Percentiles rank a stretch among this genome's conserved stretches.
Evolutionary conservation across 2,797 vertebrate species (phyloP).

Genomic region (Calcarius lapponicus): DNA sequence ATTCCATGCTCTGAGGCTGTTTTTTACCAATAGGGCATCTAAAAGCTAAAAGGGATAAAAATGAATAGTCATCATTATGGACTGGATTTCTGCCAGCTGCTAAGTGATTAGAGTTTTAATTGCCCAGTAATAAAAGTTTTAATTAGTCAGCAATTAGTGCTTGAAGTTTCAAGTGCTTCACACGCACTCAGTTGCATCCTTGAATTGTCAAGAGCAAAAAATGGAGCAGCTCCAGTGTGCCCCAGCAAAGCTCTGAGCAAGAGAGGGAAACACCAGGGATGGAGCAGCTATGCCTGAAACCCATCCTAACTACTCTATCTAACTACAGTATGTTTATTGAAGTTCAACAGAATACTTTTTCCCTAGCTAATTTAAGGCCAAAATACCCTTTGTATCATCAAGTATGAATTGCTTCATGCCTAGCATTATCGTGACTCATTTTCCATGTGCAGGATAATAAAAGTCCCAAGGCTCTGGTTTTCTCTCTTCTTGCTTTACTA

Average conservation of each 20-base stretch:
- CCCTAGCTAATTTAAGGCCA: neutral
- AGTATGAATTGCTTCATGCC: neutral
- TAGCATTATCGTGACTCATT: neutral
- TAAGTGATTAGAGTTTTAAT: conserved; percentile 61
- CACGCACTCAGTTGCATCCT: neutral
- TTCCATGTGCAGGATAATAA: neutral
- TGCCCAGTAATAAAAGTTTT: conserved; percentile 43
- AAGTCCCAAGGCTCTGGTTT: neutral
- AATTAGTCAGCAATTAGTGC: conserved; percentile 58
- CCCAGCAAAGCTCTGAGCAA: neutral
- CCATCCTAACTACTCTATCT: neutral
- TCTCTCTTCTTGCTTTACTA: neutral
- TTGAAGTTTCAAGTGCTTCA: conserved; percentile 33
- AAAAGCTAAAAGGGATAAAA: conserved; percentile 49
- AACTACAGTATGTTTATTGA: neutral
- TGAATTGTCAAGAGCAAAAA: neutral
- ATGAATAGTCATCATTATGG: conserved; percentile 23
- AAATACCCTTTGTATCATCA: neutral
- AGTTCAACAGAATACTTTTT: neutral
- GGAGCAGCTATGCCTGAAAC: neutral
- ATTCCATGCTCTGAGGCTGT: neutral
- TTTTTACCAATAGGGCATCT: neutral
- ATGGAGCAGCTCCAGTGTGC: neutral
- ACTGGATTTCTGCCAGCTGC: conserved; percentile 46
- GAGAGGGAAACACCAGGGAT: neutral